Evolutionary conservation across 2,797 vertebrate genomes (phyloP), one percentile per base, ranked within the genome.

Genomic region (Cyprinella venusta): DNA sequence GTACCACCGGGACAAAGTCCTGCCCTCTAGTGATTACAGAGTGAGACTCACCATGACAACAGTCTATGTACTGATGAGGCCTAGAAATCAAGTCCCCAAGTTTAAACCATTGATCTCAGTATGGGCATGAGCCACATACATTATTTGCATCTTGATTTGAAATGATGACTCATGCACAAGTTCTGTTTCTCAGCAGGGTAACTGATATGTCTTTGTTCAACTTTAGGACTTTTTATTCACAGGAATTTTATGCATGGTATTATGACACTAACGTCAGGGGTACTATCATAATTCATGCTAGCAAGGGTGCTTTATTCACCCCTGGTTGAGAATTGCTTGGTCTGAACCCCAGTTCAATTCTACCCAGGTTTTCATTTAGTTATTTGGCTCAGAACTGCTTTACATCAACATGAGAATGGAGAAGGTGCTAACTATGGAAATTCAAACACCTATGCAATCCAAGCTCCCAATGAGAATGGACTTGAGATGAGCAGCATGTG

Each of bases 31-130:
- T 59, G 38, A 80, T 56, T 45, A 65, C 45, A 75, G 69, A 81
- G 61, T 76, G 19, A 65, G 36, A 48, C 33, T 70, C 68, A 78
- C 40, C 38, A 80, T 38, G 45, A 77, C 38, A 83, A 54, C 61
- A 78, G 64, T 70, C 65, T 75, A 24, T 81, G 77, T 19, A 52
- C 36, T 8, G 56, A 50, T 16, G 38, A 74, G n/a, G 64, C 7
- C 48, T 38, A 70, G 36, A 50, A 80, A 38, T 33, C n/a, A 78
- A 83, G 80, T 81, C 30, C 80, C 77, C 63, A 79, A 74, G 82
- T 83, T 84, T 71, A 70, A 79, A 64, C 24, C 77, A 76, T 54
- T 85, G 84, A 74, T 42, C 74, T 68, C 48, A 79, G 54, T 10
- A 8, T 7, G 30, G 50, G 26, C 3, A 42, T 19, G 19, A 30